Conservation (phyloP, 2,113 vertebrate genomes). For the Calyptommatus sinebrachiatus region DNA sequence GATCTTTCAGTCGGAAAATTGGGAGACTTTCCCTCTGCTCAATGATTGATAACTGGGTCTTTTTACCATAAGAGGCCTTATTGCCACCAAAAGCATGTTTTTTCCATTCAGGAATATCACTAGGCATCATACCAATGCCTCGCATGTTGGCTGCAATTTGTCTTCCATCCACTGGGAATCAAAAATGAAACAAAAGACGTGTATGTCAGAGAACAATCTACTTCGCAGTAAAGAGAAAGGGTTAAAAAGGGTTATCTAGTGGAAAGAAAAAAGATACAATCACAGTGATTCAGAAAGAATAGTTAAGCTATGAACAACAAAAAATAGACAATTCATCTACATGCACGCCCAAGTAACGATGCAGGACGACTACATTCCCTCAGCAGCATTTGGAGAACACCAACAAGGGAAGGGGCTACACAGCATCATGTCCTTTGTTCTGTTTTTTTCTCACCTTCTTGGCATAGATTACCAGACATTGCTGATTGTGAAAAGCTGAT, state of each 20-base stretch:
- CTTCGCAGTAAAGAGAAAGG: not conserved
- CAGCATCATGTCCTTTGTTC: too few species aligned
- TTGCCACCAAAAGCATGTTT: slow-evolving; percentile 97
- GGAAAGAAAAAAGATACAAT: not conserved
- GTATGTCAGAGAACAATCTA: not conserved
- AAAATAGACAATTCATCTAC: not conserved
- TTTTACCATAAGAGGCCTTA: slow-evolving; percentile 97
- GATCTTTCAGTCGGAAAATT: slow-evolving; percentile 97
- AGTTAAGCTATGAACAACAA: not conserved
- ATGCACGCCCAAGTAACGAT: not conserved
- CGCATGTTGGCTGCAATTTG: slow-evolving; percentile 99
- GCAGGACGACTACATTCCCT: too few species aligned
- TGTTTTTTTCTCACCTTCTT: too few species aligned
- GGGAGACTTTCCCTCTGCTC: slow-evolving; percentile 97
- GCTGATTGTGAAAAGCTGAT: not conserved
- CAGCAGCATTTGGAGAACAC: too few species aligned
- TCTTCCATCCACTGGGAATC: slow-evolving; percentile 81
- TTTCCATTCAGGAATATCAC: slow-evolving; percentile 98
- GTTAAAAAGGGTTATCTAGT: not conserved
- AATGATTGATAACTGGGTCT: slow-evolving; percentile 93
- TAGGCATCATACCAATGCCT: slow-evolving; percentile 99
- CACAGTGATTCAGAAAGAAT: not conserved
- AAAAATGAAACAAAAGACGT: not conserved
- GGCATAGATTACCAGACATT: too few species aligned
- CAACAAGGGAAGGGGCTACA: too few species aligned